Base-by-base conservation (phyloP, 1,140 invertebrate species). In the Chelonus insularis region DNA sequence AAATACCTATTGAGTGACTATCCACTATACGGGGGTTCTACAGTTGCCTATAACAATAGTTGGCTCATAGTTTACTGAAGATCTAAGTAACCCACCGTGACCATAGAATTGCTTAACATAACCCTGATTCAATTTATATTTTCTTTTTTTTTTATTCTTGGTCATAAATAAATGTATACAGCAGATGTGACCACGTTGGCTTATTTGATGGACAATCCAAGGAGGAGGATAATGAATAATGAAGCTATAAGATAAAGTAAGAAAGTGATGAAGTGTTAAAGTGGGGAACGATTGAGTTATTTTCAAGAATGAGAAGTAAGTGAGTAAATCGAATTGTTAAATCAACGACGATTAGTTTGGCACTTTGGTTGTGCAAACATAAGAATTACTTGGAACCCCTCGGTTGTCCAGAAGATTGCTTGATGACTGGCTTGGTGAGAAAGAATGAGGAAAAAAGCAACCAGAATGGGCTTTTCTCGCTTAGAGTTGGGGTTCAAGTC, bases 1-100 rank as follows among this genome's bases (percentile, higher is more conserved):
- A 70, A 72, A 72, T 71, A 72, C 69, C 71, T 65, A 72, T 70
- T 68, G 63, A 71, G 68, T 68, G 64, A 71, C 66, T 64, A 71
- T 67, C 68, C 62, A 68, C 65, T 51, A 7, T 29, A 41, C 20
- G 36, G 57, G 47, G 29, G 55, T 23, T 23, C 11, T 8, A 29
- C 21, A 50, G 21, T 50, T 23, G 18, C 20, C 41, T 16, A 50
- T 23, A n/a, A 50, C 47, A 18, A 23, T 41, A 51, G 56, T 43
- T 48, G 16, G 56, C 8, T 2, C 20, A 20, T 50, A 34, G 48
- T 48, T 29, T 47, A 52, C 29, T 25, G 32, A 34, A 12, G 11
- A 56, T 9, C 43, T n/a, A 20, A n/a, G 25, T 14, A 25, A 50
- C 59, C 37, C 23, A 54, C 39, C 37, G 37, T 60, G 37, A 51